Base-by-base conservation (phyloP, 2,797 vertebrate genomes). In the Spondyliosoma cantharus region DNA sequence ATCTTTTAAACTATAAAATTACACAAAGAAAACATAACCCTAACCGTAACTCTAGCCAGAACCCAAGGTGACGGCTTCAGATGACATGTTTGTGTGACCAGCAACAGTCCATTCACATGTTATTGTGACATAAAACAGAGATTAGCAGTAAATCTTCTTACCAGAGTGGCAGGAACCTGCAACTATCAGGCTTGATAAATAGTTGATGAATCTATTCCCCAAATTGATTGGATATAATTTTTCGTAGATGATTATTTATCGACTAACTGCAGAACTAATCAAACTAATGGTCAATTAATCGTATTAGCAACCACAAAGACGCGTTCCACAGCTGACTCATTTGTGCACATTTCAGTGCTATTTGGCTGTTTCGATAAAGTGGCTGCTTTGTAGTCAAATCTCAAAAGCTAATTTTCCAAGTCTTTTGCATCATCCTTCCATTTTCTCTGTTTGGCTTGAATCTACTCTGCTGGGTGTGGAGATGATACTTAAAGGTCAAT, bases 401-500 rank as follows among this genome's bases (percentile, higher is more conserved):
- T 37, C 8, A 37, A 37, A 37, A 37, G 37, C 8, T 37, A 11
- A 37, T 37, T 37, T 37, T 37, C 32, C 37, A 11, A 37, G 37
- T 37, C 37, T 37, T 37, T 37, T 37, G 37, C 37, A 37, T 37
- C 37, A 11, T 37, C 37, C 37, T 11, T 37, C 37, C 37, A 37
- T 37, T 9, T 37, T 11, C 37, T 37, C 15, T 19, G 46, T 65
- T 48, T 27, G 3, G 17, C 52, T 17, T 63, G 3, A 19, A 22
- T 29, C 15, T 19, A 0, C 12, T 27, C 32, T 54, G 52, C 14
- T 43, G 52, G 32, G 24, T 25, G 22, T 27, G 13, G 43, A 53
- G 56, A 25, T 27, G 53, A 52, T 24, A 25, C 27, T 73, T 42
- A 3, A 50, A 75, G 20, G 29, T 37, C 24, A 67, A 59, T 46